Base-by-base conservation (phyloP, 2,113 vertebrate species). In the Tetrax tetrax region DNA sequence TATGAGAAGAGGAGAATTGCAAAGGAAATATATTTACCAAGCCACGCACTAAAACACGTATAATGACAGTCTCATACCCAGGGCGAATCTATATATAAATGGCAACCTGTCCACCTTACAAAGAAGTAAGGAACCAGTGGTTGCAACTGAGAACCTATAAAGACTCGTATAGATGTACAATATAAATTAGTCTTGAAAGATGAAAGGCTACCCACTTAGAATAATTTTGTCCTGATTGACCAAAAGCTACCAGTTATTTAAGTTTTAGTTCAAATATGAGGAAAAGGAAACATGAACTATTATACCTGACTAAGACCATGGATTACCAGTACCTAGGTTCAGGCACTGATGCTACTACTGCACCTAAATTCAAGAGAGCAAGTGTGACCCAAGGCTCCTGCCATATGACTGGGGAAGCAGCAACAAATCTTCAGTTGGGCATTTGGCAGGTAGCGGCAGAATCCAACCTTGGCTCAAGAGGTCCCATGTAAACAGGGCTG, bases 151-250 rank as follows among this genome's bases (percentile, higher is more conserved):
- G 21, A 93, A 48, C 43, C 56, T 57, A 77, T 69, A 60, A 94
- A 95, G 68, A 74, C 57, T 61, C 85, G 37, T 90, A 92, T 75
- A 94, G 97, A 94, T 71, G 48, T 17, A 82, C 33, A 48, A 74
- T 51, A 78, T 56, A 63, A 94, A 94, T 78, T 94, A 87, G 35
- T 63, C 18, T 83, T 95, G 65, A 91, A 94, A 92, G 60, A 92
- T 75, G 72, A 96, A 97, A 95, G 16, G 50, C 23, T 94, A n/a
- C 56, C n/a, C 65, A 54, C 48, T 77, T 21, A 47, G 56, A 63
- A 37, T 56, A 37, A 89, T 95, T 96, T 95, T 92, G 53, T 93
- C 51, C 59, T 72, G 54, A 80, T 35, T 66, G 51, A 96, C 48
- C 54, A 95, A 96, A 90, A 38, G 60, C 47, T 90, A 31, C 48